Base-by-base conservation (phyloP, 2,888 invertebrate species). In the Pyrochroa serraticornis region DNA sequence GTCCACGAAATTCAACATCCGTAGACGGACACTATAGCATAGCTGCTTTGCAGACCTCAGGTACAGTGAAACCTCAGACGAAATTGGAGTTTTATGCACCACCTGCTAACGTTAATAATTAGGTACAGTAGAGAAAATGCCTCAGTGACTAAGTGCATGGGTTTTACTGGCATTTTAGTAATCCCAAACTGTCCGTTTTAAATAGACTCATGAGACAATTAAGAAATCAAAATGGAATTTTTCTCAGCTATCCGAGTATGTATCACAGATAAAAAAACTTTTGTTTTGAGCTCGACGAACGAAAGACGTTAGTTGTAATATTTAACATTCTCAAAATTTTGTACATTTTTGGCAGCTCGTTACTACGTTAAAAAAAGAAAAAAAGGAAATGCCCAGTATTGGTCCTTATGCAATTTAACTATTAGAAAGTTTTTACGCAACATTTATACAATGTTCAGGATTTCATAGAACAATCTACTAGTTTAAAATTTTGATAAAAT, bases 291-390 rank as follows among this genome's bases (percentile, higher is more conserved):
- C 41, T 44, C 47, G 43, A 37, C 42, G 13, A 41, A 54, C 31
- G 46, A 13, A 61, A 49, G 58, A 35, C 43, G 30, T 9, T 12
- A 38, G 5, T 45, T 45, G 9, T 32, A 7, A 10, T 31, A 42
- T 51, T 43, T 41, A 14, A 22, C 22, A 22, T 30, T 34, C 46
- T 47, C 12, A 54, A 34, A 61, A 56, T 62, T 67, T 67, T 65
- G 67, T 67, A 67, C 67, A 63, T 63, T 64, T 62, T 65, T 67
- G 65, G 67, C 65, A 65, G 67, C 65, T 67, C 62, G 50, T 63
- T 43, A 38, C 31, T 58, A 13, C 43, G 49, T 30, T 32, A 32
- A 46, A 10, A 37, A 54, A 58, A 41, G 22, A 44, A 56, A 33
- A 50, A 41, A 50, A 50, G 10, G 35, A 63, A 65, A 65, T 61